Percentiles rank a stretch among this genome's conserved stretches.
Conservation (phyloP, 1,140 invertebrate species). For the Rhopalosiphum maidis region DNA sequence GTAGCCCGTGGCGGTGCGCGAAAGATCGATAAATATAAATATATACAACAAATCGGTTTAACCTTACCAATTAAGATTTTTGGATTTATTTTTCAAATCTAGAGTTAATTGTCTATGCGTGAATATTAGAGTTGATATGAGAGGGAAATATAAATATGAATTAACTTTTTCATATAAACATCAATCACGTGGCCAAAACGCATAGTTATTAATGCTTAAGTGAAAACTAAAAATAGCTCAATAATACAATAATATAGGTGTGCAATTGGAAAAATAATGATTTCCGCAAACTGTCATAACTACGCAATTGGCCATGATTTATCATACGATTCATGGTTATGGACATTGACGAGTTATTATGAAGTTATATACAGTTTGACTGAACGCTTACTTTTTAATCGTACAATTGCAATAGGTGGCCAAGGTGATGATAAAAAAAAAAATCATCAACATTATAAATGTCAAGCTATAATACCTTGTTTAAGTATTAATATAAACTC, state of each 20-base stretch:
- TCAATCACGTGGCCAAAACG: not conserved
- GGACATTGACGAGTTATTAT: not conserved
- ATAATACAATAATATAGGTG: no score
- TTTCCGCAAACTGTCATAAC: not conserved
- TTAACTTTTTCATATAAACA: no score
- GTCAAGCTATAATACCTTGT: not conserved
- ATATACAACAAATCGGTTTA: conserved; percentile 10
- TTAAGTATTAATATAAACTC: no score
- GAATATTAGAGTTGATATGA: not conserved
- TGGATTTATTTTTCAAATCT: not conserved
- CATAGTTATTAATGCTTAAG: not conserved
- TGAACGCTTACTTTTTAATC: not conserved
- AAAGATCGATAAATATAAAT: not conserved
- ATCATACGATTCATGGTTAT: not conserved
- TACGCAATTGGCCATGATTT: not conserved
- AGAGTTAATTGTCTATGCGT: not conserved
- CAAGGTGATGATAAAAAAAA: not conserved
- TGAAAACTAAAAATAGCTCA: not conserved
- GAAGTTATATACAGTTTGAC: not conserved
- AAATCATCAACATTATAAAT: not conserved
- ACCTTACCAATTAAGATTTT: not conserved
- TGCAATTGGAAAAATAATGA: not conserved
- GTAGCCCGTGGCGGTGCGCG: not conserved
- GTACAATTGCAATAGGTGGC: not conserved
- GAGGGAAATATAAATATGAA: no score